Conservation (phyloP, 2,797 vertebrate species). For the Hoplostethus atlanticus region DNA sequence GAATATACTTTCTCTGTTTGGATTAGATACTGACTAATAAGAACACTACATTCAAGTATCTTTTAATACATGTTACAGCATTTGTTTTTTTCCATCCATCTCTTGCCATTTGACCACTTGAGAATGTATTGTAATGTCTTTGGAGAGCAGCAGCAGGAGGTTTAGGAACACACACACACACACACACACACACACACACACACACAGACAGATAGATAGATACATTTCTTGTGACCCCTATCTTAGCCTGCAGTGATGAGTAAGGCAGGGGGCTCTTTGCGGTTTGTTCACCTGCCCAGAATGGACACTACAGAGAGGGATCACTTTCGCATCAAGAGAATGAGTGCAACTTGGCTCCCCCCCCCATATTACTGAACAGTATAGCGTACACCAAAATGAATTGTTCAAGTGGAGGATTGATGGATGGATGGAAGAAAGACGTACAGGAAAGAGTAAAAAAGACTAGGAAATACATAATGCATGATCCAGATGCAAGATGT, state of each 20-base stretch:
- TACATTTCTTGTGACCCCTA: slow-evolving; percentile 39
- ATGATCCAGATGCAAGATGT: slow-evolving; percentile 56
- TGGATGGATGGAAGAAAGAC: slow-evolving; percentile 22
- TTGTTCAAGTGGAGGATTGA: slow-evolving; percentile 40
- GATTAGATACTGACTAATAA: slow-evolving; percentile 26
- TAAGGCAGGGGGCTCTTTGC: slow-evolving; percentile 67
- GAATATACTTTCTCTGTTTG: slow-evolving; percentile 27
- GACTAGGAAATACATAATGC: slow-evolving; percentile 18
- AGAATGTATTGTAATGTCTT: not conserved
- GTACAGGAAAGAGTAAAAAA: not conserved
- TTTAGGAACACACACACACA: too few species aligned
- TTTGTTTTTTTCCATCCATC: not conserved
- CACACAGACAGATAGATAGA: too few species aligned
- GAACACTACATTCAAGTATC: not conserved
- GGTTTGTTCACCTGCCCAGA: slow-evolving; percentile 67
- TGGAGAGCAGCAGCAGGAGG: not conserved
- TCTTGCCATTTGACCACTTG: slow-evolving; percentile 7
- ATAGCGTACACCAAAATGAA: slow-evolving; percentile 32
- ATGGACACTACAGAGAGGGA: slow-evolving; percentile 45
- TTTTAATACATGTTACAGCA: not conserved
- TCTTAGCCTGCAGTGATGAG: slow-evolving; percentile 59
- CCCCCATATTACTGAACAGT: slow-evolving; percentile 48
- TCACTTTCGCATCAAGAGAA: slow-evolving; percentile 44
- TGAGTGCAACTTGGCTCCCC: slow-evolving; percentile 48
- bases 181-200: too few species aligned